Evolutionary conservation across 2,113 vertebrate species (phyloP).

Genomic region (Protobothrops mucrosquamatus): DNA sequence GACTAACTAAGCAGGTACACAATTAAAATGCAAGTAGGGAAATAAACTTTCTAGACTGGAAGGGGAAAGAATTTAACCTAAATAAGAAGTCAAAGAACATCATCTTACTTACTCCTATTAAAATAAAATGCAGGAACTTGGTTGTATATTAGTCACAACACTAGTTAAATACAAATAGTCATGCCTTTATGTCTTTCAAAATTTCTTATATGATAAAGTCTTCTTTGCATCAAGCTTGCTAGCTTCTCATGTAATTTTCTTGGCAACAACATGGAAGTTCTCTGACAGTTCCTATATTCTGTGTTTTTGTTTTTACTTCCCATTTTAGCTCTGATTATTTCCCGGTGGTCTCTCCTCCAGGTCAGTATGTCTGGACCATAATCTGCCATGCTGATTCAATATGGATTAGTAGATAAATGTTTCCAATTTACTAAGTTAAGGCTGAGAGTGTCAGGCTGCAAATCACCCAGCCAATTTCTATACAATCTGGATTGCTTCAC

Average conservation of each 20-base stretch:
- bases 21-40: accelerated
- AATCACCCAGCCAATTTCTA: background rate
- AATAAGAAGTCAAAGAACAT: background rate
- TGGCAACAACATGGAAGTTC: background rate
- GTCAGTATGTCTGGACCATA: background rate
- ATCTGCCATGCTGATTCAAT: background rate
- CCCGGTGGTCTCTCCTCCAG: background rate
- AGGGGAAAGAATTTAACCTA: background rate
- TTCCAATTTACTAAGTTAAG: background rate
- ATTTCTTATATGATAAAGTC: background rate
- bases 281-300: background rate
- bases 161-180: background rate
- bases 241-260: background rate
- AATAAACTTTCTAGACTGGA: background rate
- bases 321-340: background rate
- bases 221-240: background rate
- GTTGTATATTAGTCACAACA: background rate
- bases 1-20: background rate
- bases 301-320: background rate
- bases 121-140: background rate
- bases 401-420: background rate
- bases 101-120: background rate
- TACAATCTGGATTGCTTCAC: background rate
- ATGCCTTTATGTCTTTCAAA: background rate
- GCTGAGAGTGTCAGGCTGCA: background rate